phyloP scores from a whole-genome alignment of 2,888 invertebrate species.

The Lasioglossum malachurum region DNA sequence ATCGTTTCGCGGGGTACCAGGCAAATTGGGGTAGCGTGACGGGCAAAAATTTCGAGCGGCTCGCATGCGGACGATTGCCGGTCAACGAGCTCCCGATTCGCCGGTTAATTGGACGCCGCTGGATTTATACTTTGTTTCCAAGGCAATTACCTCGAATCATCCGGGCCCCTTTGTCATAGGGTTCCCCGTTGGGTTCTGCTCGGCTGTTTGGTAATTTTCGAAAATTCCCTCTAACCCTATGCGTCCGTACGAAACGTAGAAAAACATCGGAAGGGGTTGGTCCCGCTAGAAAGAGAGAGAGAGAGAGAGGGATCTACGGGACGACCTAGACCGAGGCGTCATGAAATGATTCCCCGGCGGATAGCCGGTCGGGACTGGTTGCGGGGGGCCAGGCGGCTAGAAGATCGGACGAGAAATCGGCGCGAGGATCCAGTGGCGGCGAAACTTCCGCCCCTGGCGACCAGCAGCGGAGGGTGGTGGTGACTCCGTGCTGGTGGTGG shows the following conservation, averaged over 20 bases:
- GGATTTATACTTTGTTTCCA: slow-evolving; percentile 57
- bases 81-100: slow-evolving; percentile 50
- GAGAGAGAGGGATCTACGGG: background rate
- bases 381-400: background rate
- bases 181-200: background rate
- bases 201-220: background rate
- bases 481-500: slow-evolving; percentile 39
- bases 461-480: slow-evolving; percentile 48
- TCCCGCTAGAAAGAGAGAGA: background rate
- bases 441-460: slow-evolving; percentile 65
- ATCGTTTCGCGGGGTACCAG: background rate
- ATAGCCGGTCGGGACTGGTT: background rate
- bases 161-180: background rate
- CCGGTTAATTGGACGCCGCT: slow-evolving; percentile 53
- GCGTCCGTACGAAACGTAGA: background rate
- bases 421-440: slow-evolving; percentile 49
- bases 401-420: slow-evolving; percentile 52
- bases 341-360: background rate
- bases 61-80: slow-evolving; percentile 64
- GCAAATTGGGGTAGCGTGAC: slow-evolving; percentile 56
- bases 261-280: background rate
- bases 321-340: background rate
- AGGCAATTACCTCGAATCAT: slow-evolving; percentile 34
- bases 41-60: slow-evolving; percentile 37
- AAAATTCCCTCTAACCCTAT: background rate